Conservation (phyloP, 2,888 invertebrate species). For the Spisula subtruncata region DNA sequence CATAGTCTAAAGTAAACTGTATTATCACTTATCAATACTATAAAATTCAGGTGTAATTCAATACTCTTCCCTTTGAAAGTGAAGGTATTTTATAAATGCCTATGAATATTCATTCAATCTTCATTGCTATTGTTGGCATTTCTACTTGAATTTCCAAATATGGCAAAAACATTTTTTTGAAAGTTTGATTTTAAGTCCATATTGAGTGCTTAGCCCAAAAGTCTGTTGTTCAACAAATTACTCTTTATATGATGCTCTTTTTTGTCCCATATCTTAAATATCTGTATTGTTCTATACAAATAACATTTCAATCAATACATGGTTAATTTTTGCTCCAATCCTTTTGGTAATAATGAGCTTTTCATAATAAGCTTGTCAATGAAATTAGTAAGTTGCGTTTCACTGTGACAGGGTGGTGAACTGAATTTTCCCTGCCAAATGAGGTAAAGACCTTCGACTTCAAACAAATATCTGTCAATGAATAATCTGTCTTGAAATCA, state of each 20-base stretch:
- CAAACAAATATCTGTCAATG: too few relatives aligned
- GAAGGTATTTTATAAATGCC: not conserved
- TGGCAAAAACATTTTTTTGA: not conserved
- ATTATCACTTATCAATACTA: constrained; percentile 21
- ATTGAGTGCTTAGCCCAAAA: not conserved
- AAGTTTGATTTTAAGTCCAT: not conserved
- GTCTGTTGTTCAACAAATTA: not conserved
- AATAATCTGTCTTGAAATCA: too few relatives aligned
- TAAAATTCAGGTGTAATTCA: not conserved
- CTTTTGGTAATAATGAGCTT: not conserved
- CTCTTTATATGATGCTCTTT: not conserved
- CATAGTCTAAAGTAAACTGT: constrained; percentile 8
- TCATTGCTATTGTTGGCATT: not conserved
- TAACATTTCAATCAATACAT: not conserved
- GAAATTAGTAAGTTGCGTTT: not conserved
- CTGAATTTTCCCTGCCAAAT: too few relatives aligned
- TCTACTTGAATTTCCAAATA: not conserved
- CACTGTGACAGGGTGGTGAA: not conserved
- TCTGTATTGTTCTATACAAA: not conserved
- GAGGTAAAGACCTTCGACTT: too few relatives aligned
- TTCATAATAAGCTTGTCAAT: not conserved
- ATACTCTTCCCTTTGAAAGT: constrained; percentile 7
- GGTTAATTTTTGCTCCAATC: not conserved
- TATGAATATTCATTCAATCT: not conserved
- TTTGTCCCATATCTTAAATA: constrained; percentile 1